Conservation (phyloP, 1,140 invertebrate species). For the Vanessa atalanta region DNA sequence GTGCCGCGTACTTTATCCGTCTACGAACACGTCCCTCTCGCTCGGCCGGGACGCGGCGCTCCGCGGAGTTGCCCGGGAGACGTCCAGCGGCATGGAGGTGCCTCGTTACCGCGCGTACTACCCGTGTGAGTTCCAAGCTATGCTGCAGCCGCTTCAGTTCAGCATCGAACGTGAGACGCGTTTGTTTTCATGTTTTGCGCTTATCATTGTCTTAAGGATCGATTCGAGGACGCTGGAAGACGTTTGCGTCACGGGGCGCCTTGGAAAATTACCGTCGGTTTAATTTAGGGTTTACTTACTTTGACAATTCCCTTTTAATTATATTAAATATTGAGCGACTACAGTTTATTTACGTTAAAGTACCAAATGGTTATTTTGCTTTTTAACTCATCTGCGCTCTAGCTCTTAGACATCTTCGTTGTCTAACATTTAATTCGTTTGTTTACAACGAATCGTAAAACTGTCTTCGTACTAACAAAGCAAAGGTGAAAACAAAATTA, state of each 20-base stretch:
- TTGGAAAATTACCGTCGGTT: neutral
- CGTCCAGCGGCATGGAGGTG: constrained; percentile 72
- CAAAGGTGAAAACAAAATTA: neutral
- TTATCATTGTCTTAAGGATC: neutral
- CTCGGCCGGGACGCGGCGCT: constrained; percentile 35
- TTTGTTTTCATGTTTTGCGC: neutral
- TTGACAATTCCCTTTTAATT: no score
- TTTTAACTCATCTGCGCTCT: neutral
- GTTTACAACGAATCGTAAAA: neutral
- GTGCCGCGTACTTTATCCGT: neutral
- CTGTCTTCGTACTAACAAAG: no score
- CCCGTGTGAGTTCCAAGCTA: constrained; percentile 63
- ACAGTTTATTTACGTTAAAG: neutral
- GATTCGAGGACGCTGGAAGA: neutral
- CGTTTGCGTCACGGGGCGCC: no score
- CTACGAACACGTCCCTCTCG: constrained; percentile 31
- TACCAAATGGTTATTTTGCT: neutral
- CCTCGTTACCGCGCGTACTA: constrained; percentile 72
- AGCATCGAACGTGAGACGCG: constrained; percentile 19
- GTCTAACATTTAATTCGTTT: neutral
- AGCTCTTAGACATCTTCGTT: neutral
- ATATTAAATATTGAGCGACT: no score
- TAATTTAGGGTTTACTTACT: no score
- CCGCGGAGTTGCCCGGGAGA: constrained; percentile 75
- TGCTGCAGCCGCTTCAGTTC: constrained; percentile 21